Evolutionary conservation across 2,113 vertebrate species (phyloP).

Genomic region (Gallinago jamesoni): DNA sequence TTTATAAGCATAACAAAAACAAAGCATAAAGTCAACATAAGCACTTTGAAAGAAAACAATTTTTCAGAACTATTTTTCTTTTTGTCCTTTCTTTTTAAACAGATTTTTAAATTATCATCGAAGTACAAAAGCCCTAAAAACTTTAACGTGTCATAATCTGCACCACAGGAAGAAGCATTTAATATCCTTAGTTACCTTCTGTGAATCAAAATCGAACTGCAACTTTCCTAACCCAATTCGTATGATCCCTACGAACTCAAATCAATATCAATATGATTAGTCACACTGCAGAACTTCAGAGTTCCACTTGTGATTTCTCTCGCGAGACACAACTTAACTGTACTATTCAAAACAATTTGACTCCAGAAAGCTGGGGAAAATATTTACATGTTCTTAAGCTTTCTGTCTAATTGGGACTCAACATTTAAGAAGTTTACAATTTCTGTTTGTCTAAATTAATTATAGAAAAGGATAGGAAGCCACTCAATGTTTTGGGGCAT

Average conservation of each 20-base stretch:
- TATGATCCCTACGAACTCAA: not conserved
- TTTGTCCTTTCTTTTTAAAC: not conserved
- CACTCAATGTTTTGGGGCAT: not conserved
- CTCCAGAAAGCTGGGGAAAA: not conserved
- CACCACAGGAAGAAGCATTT: not conserved
- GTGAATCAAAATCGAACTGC: slow-evolving; percentile 4
- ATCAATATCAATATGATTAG: slow-evolving; percentile 50
- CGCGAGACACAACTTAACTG: not conserved
- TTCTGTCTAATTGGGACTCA: not conserved
- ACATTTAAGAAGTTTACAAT: not conserved
- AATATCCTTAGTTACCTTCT: slow-evolving; percentile 1
- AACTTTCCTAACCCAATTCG: not conserved
- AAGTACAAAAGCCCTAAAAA: slow-evolving; percentile 2
- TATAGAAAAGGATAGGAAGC: slow-evolving; percentile 11
- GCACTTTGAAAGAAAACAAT: not conserved
- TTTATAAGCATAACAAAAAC: not conserved
- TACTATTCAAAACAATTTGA: not conserved
- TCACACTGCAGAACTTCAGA: slow-evolving; percentile 57
- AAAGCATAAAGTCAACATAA: not conserved
- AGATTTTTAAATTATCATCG: not conserved
- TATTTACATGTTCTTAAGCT: not conserved
- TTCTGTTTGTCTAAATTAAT: not conserved
- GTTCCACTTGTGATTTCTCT: not conserved
- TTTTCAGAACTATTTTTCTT: not conserved
- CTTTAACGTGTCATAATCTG: not conserved